Evolutionary conservation across 2,797 vertebrate genomes (phyloP), one percentile per base, ranked within the genome.

Genomic region (Pseudomugil gertrudae): DNA sequence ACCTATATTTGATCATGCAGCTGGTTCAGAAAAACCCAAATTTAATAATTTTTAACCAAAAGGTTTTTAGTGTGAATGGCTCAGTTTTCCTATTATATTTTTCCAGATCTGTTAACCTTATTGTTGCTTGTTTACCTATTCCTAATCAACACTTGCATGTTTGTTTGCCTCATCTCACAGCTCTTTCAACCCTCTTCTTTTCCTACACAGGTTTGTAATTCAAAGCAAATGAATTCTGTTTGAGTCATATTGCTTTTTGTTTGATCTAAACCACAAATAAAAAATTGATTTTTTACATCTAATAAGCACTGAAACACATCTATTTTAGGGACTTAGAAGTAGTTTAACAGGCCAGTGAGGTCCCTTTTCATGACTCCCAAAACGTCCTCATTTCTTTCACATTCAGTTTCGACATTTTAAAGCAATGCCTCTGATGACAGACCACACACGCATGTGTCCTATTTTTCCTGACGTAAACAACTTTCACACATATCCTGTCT

Each of bases 71-170:
- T n/a, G n/a, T n/a, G n/a, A n/a, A n/a, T n/a, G n/a, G n/a, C n/a
- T n/a, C n/a, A n/a, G n/a, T 17, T 52, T 17, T 53, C 14, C 53
- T 45, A 57, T 79, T 52, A 24, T 32, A 3, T 32, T 9, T 62
- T 17, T 59, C 66, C 33, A 50, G 23, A 26, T 36, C 1, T 4
- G 6, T 35, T n/a, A 15, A 15, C 24, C 9, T 60, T 33, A 38
- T 11, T 56, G 21, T 24, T 15, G 6, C 38, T 40, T 35, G 26
- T 17, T 26, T 33, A 45, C 63, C 21, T 32, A 43, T 58, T 26
- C 21, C 3, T 55, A 15, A 13, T 21, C 47, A 51, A 11, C n/a
- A 59, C 50, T 3, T 9, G n/a, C 36, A 13, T 23, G 3, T 14
- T 29, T 35, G 23, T 33, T 19, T 19, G 29, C 40, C 21, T 43